A percentile compares a stretch with the other conserved stretches of the same genome.
These are phyloP conservation scores for Otis tarda DNA, from an alignment of 2,113 vertebrate genomes.

Conservation along the genomic window DNA sequence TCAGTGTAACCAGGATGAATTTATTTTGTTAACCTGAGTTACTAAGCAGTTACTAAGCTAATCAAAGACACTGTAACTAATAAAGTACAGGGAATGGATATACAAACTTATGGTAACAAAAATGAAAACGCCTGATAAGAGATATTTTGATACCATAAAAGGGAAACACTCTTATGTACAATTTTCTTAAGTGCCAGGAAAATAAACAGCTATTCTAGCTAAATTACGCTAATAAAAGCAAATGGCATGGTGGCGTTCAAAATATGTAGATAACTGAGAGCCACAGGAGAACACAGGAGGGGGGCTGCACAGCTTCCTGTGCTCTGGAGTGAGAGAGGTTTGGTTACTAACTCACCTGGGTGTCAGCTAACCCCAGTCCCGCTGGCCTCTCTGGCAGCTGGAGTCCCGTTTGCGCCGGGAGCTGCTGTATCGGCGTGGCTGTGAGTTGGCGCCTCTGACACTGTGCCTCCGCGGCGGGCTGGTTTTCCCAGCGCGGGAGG, in stretches of 20 bases:
- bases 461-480: neutral
- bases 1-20: neutral
- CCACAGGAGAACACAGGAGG: neutral
- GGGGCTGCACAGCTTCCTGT: neutral
- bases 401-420: neutral
- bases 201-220: neutral
- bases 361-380: neutral
- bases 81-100: neutral
- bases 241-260: neutral
- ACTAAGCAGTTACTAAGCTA: neutral
- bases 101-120: neutral
- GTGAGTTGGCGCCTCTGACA: neutral
- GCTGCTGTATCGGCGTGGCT: neutral
- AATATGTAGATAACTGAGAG: neutral
- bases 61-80: neutral
- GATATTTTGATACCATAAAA: neutral
- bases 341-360: neutral
- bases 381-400: neutral
- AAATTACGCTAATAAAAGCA: neutral
- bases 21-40: neutral
- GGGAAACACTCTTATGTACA: neutral
- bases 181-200: neutral
- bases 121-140: neutral
- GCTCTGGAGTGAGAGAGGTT: no score
- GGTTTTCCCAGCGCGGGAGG: neutral